Evolutionary conservation across 2,113 vertebrate species (phyloP).

Genomic region (Rhinolophus sinicus): DNA sequence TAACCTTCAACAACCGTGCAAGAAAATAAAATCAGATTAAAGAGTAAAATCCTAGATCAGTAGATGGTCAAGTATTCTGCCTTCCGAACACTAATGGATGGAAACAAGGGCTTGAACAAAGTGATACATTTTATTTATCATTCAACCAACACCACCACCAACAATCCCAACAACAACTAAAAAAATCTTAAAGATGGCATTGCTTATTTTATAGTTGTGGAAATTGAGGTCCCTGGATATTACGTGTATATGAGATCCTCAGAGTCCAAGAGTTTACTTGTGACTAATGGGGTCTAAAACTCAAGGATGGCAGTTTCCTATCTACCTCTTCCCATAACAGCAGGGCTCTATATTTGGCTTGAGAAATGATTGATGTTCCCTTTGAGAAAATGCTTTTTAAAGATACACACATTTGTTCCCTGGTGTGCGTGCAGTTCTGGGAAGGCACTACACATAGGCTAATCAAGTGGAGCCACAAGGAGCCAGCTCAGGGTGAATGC

Average conservation of each 20-base stretch:
- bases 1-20: background rate
- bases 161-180: background rate
- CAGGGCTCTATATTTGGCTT: constrained; percentile 51
- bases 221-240: background rate
- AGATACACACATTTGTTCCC: constrained; percentile 35
- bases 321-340: background rate
- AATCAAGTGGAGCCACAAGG: background rate
- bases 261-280: background rate
- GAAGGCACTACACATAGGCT: background rate
- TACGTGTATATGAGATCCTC: background rate
- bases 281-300: background rate
- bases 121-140: background rate
- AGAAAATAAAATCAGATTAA: background rate
- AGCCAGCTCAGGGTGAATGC: background rate
- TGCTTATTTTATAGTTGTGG: background rate
- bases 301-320: background rate
- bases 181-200: background rate
- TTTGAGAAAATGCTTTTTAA: constrained; percentile 64
- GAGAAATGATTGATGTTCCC: constrained; percentile 63
- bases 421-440: constrained; percentile 57
- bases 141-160: background rate
- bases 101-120: background rate
- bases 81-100: background rate
- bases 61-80: background rate
- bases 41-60: background rate